Percentiles rank a stretch among this genome's conserved stretches.
Conservation (phyloP, 2,797 vertebrate genomes). For the Buphagus erythrorhynchus region DNA sequence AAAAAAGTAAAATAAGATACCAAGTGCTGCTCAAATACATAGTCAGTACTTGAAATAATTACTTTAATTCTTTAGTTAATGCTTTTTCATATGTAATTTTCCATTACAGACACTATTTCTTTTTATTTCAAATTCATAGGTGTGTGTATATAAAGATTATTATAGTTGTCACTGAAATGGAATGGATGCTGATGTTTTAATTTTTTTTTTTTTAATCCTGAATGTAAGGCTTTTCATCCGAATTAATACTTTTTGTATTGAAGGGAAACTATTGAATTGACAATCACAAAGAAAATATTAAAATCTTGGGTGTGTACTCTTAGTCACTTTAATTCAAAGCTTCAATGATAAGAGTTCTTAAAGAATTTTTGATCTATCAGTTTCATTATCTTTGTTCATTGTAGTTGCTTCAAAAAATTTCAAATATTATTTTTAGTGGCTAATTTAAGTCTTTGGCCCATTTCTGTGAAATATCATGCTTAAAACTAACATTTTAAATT, state of each 20-base stretch:
- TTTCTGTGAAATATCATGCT: background rate
- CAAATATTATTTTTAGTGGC: background rate
- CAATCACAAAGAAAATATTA: background rate
- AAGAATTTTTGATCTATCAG: background rate
- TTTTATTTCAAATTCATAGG: background rate
- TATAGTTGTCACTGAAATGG: background rate
- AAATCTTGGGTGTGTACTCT: background rate
- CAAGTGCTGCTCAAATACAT: background rate
- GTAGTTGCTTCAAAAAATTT: background rate
- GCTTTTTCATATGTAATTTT: background rate
- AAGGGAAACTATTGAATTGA: background rate
- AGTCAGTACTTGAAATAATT: background rate
- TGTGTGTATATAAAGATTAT: background rate
- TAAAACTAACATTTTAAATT: background rate
- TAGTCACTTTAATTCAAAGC: background rate
- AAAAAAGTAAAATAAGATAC: background rate
- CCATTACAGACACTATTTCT: background rate
- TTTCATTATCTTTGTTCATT: background rate
- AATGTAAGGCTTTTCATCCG: background rate
- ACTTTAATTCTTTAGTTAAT: background rate
- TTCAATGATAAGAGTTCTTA: background rate
- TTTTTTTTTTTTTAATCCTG: background rate
- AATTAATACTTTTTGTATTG: background rate
- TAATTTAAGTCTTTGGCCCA: background rate
- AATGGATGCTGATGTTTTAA: background rate